phyloP scores from a whole-genome alignment of 2,113 vertebrate species.

The Triplophysa siluroides region DNA sequence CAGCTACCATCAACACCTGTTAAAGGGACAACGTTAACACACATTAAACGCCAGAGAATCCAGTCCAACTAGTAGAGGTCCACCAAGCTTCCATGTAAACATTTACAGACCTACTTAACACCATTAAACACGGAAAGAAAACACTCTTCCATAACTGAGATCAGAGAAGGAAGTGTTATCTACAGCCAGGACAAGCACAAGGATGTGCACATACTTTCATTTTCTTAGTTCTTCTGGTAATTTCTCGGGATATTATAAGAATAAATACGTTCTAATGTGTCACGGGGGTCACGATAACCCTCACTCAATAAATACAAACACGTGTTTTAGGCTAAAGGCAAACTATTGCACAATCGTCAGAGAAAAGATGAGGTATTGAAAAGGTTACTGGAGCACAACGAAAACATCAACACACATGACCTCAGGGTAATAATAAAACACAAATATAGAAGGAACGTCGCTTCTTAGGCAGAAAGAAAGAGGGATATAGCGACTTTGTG shows the following conservation, averaged over 20 bases:
- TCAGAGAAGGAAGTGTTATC: no score
- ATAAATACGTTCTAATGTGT: no score
- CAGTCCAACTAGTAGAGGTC: background rate
- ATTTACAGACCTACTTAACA: no score
- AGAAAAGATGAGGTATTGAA: background rate
- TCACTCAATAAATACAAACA: background rate
- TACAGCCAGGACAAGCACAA: no score
- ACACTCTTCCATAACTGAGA: no score
- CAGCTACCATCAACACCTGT: constrained; percentile 18
- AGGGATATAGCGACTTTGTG: background rate
- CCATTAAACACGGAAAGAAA: no score
- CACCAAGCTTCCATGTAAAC: background rate
- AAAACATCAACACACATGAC: constrained; percentile 3
- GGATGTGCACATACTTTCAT: no score
- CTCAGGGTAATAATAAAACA: constrained; percentile 9
- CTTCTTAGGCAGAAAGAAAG: background rate
- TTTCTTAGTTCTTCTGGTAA: no score
- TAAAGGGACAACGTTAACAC: constrained; percentile 1
- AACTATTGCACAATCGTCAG: constrained; percentile 5
- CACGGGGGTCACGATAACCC: background rate
- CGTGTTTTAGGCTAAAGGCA: background rate
- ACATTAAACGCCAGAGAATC: background rate
- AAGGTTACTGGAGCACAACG: constrained; percentile 1
- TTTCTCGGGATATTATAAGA: no score
- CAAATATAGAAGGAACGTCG: background rate